Percentiles rank a stretch among this genome's conserved stretches.
phyloP scores from a whole-genome alignment of 37 sponge, comb jelly and placozoan species.

The Bolinopsis microptera region DNA sequence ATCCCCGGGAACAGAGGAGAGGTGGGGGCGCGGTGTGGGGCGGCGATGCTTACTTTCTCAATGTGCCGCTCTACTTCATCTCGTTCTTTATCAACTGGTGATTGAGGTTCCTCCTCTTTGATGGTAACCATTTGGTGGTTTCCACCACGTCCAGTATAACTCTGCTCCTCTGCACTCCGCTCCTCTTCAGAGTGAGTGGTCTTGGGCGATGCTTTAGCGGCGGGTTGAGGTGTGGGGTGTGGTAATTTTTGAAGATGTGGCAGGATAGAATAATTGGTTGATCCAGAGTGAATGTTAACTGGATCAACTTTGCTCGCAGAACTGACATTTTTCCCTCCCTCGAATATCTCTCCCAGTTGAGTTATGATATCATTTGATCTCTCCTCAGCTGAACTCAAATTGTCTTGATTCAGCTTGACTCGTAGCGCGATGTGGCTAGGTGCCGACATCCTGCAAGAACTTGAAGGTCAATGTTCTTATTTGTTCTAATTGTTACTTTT shows the following conservation, averaged over 20 bases:
- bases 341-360: background rate
- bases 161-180: too few relatives aligned
- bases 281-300: too few relatives aligned
- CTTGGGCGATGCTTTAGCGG: too few relatives aligned
- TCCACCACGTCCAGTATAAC: too few relatives aligned
- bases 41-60: background rate
- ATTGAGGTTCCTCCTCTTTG: background rate
- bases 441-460: background rate
- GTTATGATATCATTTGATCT: background rate
- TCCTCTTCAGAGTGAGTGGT: too few relatives aligned
- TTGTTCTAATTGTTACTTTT: too few relatives aligned
- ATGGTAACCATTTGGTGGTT: too few relatives aligned
- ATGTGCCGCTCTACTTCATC: background rate
- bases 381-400: background rate
- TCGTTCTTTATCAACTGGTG: background rate
- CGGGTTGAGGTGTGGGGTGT: too few relatives aligned
- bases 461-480: too few relatives aligned
- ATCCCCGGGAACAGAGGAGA: background rate
- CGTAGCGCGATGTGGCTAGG: background rate
- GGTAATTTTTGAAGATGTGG: background rate
- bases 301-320: too few relatives aligned
- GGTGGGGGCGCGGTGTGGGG: background rate
- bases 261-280: too few relatives aligned
- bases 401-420: background rate
- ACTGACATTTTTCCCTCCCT: too few relatives aligned